Conservation (phyloP, 2,797 vertebrate genomes). For the Bucorvus abyssinicus region DNA sequence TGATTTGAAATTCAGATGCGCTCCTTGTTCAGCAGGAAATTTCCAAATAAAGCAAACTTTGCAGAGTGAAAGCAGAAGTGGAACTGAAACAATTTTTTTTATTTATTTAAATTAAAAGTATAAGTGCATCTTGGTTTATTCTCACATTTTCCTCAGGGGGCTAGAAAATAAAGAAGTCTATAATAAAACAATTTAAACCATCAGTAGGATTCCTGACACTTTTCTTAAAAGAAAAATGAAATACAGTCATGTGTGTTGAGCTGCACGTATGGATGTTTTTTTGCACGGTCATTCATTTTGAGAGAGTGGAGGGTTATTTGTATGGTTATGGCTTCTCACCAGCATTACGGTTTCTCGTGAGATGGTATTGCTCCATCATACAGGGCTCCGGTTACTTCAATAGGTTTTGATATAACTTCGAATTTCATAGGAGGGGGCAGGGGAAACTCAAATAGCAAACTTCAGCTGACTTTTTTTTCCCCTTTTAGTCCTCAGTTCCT, state of each 20-base stretch:
- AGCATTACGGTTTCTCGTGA: slow-evolving; percentile 22
- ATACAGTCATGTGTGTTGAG: neutral
- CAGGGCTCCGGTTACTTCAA: neutral
- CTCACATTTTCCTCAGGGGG: neutral
- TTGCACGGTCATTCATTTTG: neutral
- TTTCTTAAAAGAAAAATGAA: slow-evolving; percentile 31
- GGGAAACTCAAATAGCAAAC: neutral
- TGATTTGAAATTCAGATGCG: neutral
- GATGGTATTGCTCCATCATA: neutral
- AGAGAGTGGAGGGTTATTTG: neutral
- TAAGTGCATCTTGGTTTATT: neutral
- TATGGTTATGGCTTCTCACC: neutral
- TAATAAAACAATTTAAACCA: slow-evolving; percentile 27
- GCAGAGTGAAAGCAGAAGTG: neutral
- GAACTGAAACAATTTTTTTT: neutral
- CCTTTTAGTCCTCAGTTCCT: neutral
- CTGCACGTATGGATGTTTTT: neutral
- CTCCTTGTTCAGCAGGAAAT: neutral
- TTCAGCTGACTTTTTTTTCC: neutral
- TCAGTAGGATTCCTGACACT: neutral
- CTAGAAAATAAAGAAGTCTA: slow-evolving; percentile 27
- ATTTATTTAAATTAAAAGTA: neutral
- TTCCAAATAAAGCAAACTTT: neutral
- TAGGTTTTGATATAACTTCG: neutral
- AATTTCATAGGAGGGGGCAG: neutral